Evolutionary conservation across 1,140 invertebrate species (phyloP).

Genomic region (Drosophila pectinifera): DNA sequence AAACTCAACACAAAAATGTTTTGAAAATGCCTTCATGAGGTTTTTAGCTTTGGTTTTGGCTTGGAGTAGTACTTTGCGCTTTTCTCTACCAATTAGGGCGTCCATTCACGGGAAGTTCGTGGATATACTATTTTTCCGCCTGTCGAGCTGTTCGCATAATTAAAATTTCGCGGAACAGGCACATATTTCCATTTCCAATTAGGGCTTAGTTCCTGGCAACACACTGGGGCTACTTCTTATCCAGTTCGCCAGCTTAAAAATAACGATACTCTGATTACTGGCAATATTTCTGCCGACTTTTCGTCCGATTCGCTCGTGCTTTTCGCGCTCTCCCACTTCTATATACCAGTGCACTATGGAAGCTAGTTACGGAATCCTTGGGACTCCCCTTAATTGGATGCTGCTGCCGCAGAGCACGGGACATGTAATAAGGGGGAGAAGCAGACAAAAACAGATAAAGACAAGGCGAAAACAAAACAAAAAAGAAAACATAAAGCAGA

Average conservation of each 20-base stretch:
- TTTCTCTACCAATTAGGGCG: not conserved
- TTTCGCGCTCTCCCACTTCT: too few species aligned
- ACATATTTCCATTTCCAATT: not conserved
- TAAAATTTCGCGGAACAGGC: not conserved
- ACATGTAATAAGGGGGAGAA: constrained; percentile 23
- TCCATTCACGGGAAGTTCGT: not conserved
- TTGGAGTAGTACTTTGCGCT: too few species aligned
- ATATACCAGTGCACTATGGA: not conserved
- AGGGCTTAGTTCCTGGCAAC: not conserved
- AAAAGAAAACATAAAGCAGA: not conserved
- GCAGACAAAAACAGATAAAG: not conserved
- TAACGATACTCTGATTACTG: not conserved
- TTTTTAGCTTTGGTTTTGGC: too few species aligned
- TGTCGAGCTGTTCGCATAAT: too few species aligned
- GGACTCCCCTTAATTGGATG: constrained; percentile 47
- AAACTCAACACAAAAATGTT: too few species aligned
- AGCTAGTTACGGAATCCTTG: constrained; percentile 28
- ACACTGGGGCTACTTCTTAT: too few species aligned
- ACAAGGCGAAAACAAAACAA: not conserved
- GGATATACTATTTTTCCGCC: not conserved
- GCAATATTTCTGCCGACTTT: too few species aligned
- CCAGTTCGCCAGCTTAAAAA: not conserved
- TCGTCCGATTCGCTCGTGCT: too few species aligned
- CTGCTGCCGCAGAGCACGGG: constrained; percentile 13
- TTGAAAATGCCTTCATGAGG: too few species aligned